Conservation (phyloP, 2,888 invertebrate genomes). For the Drosophila ezoana region DNA sequence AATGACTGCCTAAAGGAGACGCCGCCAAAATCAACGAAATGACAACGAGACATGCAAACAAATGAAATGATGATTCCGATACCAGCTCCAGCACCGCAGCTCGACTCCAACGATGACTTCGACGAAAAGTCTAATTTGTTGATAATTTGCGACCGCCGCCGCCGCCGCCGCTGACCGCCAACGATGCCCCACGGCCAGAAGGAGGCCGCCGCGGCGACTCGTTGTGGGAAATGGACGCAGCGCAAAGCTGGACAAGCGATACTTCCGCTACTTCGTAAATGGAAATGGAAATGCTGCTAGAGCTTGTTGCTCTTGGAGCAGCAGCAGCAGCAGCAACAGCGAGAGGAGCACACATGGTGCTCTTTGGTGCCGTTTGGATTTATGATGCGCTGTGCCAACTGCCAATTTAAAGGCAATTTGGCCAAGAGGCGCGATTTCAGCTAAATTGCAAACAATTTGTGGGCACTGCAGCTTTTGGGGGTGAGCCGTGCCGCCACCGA, state of each 20-base stretch:
- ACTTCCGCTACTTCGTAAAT: conserved; percentile 59
- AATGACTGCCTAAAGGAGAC: conserved; percentile 62
- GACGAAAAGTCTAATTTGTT: conserved; percentile 82
- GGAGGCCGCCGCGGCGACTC: conserved; percentile 3
- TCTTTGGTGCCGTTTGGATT: conserved; percentile 57
- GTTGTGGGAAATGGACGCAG: conserved; percentile 21
- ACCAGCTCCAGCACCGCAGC: not conserved
- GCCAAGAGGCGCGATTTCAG: conserved; percentile 81
- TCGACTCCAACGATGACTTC: conserved; percentile 57
- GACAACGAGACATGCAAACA: conserved; percentile 82
- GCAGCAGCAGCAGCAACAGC: not conserved
- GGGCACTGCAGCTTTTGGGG: conserved; percentile 26
- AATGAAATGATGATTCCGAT: conserved; percentile 66
- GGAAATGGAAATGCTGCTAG: conserved; percentile 44
- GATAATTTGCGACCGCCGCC: conserved; percentile 82
- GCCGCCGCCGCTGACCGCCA: conserved; percentile 75
- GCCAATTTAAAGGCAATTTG: conserved; percentile 83
- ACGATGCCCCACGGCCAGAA: conserved; percentile 73
- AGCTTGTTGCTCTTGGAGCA: conserved; percentile 11
- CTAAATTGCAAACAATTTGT: conserved; percentile 82
- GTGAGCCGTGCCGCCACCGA: conserved; percentile 13
- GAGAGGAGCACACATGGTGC: conserved; percentile 11
- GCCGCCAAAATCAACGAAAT: conserved; percentile 71
- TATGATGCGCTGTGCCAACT: conserved; percentile 74
- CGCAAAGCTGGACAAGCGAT: conserved; percentile 37